Percentiles rank a stretch among this genome's conserved stretches.
phyloP scores from a whole-genome alignment of 2,113 vertebrate genomes.

The Brienomyrus longianalis region DNA sequence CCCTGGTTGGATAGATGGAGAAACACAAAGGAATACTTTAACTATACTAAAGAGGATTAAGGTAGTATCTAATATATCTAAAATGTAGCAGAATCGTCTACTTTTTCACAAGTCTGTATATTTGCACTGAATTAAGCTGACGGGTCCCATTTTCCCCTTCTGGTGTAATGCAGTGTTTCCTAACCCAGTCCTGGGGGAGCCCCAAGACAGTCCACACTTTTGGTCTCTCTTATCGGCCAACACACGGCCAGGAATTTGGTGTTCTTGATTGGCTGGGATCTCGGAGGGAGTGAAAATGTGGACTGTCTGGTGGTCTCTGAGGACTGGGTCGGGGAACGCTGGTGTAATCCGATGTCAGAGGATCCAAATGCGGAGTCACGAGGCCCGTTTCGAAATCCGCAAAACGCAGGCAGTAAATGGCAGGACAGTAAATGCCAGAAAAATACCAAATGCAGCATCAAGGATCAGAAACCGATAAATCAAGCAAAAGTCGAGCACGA shows the following conservation, averaged over 20 bases:
- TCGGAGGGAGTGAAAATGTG: neutral
- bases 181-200: neutral
- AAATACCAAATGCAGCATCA: neutral
- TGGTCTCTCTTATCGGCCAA: neutral
- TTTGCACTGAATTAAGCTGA: neutral
- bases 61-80: neutral
- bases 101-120: neutral
- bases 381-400: neutral
- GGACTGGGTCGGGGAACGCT: neutral
- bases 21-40: neutral
- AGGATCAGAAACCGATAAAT: neutral
- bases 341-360: neutral
- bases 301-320: neutral
- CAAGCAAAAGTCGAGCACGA: neutral
- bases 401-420: neutral
- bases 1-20: neutral
- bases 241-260: neutral
- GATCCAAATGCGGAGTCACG: neutral
- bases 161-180: neutral
- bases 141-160: neutral
- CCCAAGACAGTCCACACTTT: neutral
- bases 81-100: neutral
- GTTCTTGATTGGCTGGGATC: neutral
- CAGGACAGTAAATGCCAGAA: neutral
- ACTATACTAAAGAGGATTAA: neutral